Evolutionary conservation across 2,113 vertebrate species (phyloP).

Genomic region (Brevimyrus niger): DNA sequence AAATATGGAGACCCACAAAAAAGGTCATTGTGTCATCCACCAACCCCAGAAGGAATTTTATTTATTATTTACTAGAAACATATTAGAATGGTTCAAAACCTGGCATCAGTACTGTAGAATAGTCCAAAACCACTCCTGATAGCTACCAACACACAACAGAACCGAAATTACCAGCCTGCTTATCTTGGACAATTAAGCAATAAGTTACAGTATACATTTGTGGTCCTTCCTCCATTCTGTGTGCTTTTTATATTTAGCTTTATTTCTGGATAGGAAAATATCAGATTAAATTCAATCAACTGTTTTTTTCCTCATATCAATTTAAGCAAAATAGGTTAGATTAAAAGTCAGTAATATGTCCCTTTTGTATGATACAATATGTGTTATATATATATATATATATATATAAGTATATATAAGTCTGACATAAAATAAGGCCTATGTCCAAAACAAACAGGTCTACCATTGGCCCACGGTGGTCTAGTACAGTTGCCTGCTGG

Average conservation of each 20-base stretch:
- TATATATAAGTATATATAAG: no score
- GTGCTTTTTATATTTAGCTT: neutral
- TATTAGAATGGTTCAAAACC: neutral
- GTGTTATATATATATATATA: no score
- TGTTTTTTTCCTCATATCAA: neutral
- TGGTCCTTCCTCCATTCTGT: neutral
- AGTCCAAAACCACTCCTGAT: neutral
- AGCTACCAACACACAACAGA: neutral
- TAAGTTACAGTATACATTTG: neutral
- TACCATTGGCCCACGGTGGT: constrained; percentile 8
- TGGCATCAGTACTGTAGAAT: neutral
- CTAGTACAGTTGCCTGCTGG: neutral
- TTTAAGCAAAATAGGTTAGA: neutral
- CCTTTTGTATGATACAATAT: neutral
- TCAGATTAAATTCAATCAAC: neutral
- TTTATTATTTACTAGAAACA: neutral
- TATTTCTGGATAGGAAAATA: neutral
- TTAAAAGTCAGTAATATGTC: neutral
- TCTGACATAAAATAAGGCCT: neutral
- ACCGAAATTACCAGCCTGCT: neutral
- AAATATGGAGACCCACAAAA: neutral
- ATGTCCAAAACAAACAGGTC: neutral
- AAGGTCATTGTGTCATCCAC: neutral
- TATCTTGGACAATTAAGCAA: neutral
- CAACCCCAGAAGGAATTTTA: neutral